Evolutionary conservation across 2,113 vertebrate genomes (phyloP).

Genomic region (Ophiodon elongatus): DNA sequence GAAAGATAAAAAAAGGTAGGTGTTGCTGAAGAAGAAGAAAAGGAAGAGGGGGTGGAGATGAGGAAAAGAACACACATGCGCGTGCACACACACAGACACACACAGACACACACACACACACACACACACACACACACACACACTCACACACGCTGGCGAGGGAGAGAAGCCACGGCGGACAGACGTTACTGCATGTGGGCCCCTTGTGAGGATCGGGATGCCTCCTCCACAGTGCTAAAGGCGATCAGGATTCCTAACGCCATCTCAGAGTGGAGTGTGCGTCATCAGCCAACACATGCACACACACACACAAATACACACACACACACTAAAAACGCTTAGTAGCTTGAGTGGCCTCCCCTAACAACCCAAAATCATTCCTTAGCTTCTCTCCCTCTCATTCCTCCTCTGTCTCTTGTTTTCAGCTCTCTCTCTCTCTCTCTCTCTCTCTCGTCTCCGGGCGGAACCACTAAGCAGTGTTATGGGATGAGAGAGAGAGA

Average conservation of each 20-base stretch:
- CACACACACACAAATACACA: slow-evolving; percentile 61
- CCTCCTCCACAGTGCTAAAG: slow-evolving; percentile 88
- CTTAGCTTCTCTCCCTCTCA: slow-evolving; percentile 54
- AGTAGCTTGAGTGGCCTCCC: slow-evolving; percentile 78
- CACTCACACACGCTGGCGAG: slow-evolving; percentile 64
- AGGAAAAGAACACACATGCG: slow-evolving; percentile 17
- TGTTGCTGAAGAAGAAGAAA: slow-evolving; percentile 39
- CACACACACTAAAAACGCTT: slow-evolving; percentile 62
- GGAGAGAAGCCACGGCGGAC: slow-evolving; percentile 69
- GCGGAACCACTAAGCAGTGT: slow-evolving; percentile 34
- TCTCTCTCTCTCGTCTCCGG: slow-evolving; percentile 10
- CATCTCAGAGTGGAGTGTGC: slow-evolving; percentile 85
- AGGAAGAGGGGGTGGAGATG: slow-evolving; percentile 37
- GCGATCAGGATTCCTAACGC: slow-evolving; percentile 86
- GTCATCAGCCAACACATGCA: slow-evolving; percentile 75
- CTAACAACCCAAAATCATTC: slow-evolving; percentile 44
- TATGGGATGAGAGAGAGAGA: slow-evolving; percentile 40
- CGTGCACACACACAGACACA: not conserved
- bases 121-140: slow-evolving; percentile 10
- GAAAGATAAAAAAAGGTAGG: slow-evolving; percentile 42
- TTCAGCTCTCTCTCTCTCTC: slow-evolving; percentile 24
- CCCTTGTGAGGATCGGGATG: slow-evolving; percentile 59
- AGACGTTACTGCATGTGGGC: slow-evolving; percentile 69
- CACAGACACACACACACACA: not conserved
- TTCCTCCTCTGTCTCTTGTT: slow-evolving; percentile 46